Evolutionary conservation across 2,113 vertebrate species (phyloP).

Genomic region (Nestor notabilis): DNA sequence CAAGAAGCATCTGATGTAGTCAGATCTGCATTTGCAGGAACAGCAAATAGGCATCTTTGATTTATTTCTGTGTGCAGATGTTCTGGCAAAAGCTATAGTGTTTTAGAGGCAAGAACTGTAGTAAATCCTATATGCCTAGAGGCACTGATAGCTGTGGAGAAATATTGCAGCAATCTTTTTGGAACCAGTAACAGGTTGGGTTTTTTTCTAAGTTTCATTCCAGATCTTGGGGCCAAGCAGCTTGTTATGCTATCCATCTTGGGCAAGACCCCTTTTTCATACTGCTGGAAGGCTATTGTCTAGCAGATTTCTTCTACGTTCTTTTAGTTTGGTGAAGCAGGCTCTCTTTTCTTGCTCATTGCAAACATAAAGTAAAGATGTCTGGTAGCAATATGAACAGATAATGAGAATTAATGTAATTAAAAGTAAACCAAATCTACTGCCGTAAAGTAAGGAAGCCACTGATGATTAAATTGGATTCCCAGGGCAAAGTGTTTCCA

Average conservation of each 20-base stretch:
- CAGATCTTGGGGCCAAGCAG: not conserved
- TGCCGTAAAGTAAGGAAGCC: not conserved
- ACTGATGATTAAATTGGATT: not conserved
- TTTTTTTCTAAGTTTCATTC: not conserved
- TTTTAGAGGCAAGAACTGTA: not conserved
- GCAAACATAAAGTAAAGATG: not conserved
- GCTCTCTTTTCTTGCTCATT: not conserved
- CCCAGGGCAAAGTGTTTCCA: not conserved
- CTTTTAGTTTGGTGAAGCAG: not conserved
- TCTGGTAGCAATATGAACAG: not conserved
- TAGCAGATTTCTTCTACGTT: not conserved
- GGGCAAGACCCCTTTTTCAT: not conserved
- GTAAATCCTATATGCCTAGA: not conserved
- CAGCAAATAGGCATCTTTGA: not conserved
- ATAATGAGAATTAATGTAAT: not conserved
- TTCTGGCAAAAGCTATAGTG: not conserved
- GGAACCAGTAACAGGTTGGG: rapidly evolving
- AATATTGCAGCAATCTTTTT: not conserved
- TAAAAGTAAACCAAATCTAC: not conserved
- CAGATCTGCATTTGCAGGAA: not conserved
- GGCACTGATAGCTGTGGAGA: not conserved
- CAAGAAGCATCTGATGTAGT: not conserved
- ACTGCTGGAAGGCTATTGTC: not conserved
- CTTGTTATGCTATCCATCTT: not conserved
- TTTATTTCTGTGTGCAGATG: not conserved